Conservation (phyloP, 2,797 vertebrate species). For the Echeneis naucrates region DNA sequence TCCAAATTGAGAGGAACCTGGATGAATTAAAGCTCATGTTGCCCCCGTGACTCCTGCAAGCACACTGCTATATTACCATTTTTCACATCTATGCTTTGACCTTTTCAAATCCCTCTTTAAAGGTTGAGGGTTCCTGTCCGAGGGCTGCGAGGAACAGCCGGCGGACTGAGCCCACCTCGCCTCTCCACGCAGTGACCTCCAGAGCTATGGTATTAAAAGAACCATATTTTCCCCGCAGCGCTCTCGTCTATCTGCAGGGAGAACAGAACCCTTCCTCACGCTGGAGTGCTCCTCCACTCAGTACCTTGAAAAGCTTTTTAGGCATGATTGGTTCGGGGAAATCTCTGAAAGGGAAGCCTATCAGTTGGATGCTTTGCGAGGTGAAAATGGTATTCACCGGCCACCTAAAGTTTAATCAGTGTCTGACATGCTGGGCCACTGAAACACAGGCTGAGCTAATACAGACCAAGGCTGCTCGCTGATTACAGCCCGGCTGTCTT, state of each 20-base stretch:
- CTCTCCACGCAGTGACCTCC: constrained; percentile 79
- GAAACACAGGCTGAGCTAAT: constrained; percentile 42
- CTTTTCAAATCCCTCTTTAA: constrained; percentile 86
- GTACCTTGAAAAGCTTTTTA: constrained; percentile 75
- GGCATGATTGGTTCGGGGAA: constrained; percentile 59
- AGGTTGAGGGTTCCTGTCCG: constrained; percentile 78
- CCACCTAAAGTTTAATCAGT: constrained; percentile 75
- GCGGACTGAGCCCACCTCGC: constrained; percentile 68
- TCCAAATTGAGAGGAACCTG: constrained; percentile 29
- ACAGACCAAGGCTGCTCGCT: constrained; percentile 10
- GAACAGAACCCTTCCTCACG: constrained; percentile 72
- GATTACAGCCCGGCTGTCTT: constrained; percentile 17
- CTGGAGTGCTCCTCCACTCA: constrained; percentile 69
- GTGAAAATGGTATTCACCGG: constrained; percentile 71
- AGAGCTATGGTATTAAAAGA: constrained; percentile 85
- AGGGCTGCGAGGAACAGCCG: constrained; percentile 65
- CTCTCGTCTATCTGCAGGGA: constrained; percentile 59
- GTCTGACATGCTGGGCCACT: constrained; percentile 49
- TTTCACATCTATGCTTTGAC: constrained; percentile 79
- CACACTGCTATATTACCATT: constrained; percentile 79
- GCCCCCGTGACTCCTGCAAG: constrained; percentile 75
- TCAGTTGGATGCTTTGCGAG: constrained; percentile 66
- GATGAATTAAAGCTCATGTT: constrained; percentile 67
- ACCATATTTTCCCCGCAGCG: constrained; percentile 75
- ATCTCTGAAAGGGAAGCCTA: constrained; percentile 64